These are phyloP conservation scores for Psix sp. DNA, from an alignment of 1,140 invertebrate genomes.

Conservation along the genomic window DNA sequence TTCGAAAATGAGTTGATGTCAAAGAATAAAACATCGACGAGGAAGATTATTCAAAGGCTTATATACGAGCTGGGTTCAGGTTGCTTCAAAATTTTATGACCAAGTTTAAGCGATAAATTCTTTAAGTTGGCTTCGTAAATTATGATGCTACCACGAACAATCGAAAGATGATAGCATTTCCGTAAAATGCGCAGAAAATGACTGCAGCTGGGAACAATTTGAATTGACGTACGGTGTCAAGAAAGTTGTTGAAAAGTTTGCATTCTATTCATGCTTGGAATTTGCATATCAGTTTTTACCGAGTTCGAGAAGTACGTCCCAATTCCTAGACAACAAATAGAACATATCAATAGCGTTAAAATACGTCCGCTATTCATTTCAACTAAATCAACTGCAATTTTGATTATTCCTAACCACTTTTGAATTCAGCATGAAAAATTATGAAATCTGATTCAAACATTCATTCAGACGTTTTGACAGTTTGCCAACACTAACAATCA, in stretches of 20 bases:
- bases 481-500: no score
- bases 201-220: constrained; percentile 15
- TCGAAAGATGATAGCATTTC: constrained; percentile 28
- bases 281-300: constrained; percentile 34
- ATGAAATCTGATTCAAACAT: no score
- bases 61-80: no score
- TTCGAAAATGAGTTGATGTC: no score
- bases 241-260: constrained; percentile 38
- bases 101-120: no score
- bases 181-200: constrained; percentile 10
- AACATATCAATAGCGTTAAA: background rate
- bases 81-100: no score
- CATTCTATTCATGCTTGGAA: constrained; percentile 11
- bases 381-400: no score
- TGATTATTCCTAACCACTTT: no score
- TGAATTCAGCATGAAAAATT: no score
- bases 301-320: constrained; percentile 4
- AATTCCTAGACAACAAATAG: constrained; percentile 7
- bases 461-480: no score
- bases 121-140: constrained; percentile 1
- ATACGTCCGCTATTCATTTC: background rate
- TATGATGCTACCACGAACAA: constrained; percentile 11
- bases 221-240: constrained; percentile 32
- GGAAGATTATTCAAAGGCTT: no score
- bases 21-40: no score